Base-by-base conservation (phyloP, 2,113 vertebrate species). In the Austrofundulus limnaeus region DNA sequence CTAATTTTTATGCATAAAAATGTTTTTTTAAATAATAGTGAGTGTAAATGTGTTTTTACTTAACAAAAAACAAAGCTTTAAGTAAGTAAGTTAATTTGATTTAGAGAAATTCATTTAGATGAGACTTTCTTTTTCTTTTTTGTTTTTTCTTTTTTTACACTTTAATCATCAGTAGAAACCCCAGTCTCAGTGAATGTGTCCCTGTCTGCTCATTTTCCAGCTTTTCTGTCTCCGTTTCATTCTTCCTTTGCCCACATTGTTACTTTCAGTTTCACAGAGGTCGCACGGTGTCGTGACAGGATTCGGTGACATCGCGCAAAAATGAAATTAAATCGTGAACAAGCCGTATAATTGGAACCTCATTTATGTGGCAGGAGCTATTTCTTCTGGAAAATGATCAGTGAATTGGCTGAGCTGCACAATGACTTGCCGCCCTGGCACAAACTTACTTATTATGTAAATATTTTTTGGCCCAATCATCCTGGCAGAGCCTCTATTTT, bases 281-380 rank as follows among this genome's bases (percentile, higher is more conserved):
- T 67, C 61, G 53, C 62, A n/a, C 70, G 53, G 46, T 70, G 61
- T 73, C 76, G 69, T 43, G 45, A 57, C 38, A 49, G 54, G 55
- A 70, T 51, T 59, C 59, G 62, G 56, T 55, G 65, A 61, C 69
- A 77, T 21, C 71, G 53, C 76, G 70, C n/a, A 81, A 61, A 85
- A 81, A 80, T 86, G 66, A 72, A 81, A 86, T 86, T 71, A 65
- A 79, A 85, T 77, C 54, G 8, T 66, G 64, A 85, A 78, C 65
- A 74, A 69, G 70, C 63, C 39, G 49, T 55, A 66, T 61, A 70
- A 80, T 84, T 63, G 57, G 59, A 77, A 77, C 66, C 61, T 71
- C 46, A 70, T 82, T 77, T 76, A 55, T 68, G 82, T 20, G 37
- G 68, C 49, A 61, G 56, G 54, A 50, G 49, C 62, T 20, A 55